Base-by-base conservation (phyloP, 2,113 vertebrate species). In the Hoplias malabaricus region DNA sequence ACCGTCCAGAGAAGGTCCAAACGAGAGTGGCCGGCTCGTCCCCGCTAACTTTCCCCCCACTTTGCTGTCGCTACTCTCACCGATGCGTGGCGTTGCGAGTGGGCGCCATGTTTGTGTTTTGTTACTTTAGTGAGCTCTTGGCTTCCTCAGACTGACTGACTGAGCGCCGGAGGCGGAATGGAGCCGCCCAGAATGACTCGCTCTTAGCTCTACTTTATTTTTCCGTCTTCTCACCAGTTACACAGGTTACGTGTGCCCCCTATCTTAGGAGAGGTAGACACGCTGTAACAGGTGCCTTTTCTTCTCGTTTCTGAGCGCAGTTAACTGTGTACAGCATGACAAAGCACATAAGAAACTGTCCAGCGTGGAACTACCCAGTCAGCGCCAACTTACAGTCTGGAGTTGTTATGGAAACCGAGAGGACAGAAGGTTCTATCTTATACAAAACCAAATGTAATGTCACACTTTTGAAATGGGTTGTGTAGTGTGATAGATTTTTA, bases 81-180 rank as follows among this genome's bases (percentile, higher is more conserved):
- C 76, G 80, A 65, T 76, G 86, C 86, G 87, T 84, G 82, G 82
- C 75, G 86, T 82, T 38, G 71, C 83, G 80, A 83, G 80, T 74
- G 40, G 91, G 78, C 91, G 91, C 91, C 92, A 93, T 92, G 89
- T 92, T 93, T 90, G 90, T 88, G 81, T 86, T 86, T 83, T 85
- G 46, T 84, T 82, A 86, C 87, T 84, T 87, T 82, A 46, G 79
- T 69, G 81, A 83, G 87, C 81, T 86, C 85, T 86, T 83, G 81
- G 84, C 81, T 79, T 83, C 80, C 40, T 86, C 69, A 50, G 73
- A n/a, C 78, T 66, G 59, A 73, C 77, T 72, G 73, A n/a, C 78
- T 66, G 59, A 73, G 74, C 69, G 76, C 73, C 73, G 34, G 62
- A 85, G 79, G 84, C 81, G 73, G 80, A 80, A 84, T 87, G 89